A percentile compares a stretch with the other conserved stretches of the same genome.
Conservation (phyloP, 2,797 vertebrate species). For the Huso huso region DNA sequence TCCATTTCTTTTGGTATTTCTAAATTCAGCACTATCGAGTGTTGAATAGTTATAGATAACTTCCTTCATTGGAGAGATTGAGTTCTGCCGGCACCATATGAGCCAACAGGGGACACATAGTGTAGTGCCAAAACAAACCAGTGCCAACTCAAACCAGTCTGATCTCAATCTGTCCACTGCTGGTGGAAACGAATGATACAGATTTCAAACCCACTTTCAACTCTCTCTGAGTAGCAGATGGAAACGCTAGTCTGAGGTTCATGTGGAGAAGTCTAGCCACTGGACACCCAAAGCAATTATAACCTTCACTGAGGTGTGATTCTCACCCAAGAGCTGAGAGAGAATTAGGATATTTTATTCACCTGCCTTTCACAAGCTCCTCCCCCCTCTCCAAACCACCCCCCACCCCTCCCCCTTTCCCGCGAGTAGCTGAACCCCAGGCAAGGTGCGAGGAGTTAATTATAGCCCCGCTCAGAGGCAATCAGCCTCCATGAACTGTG, state of each 20-base stretch:
- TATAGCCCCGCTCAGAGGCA: slow-evolving; percentile 50
- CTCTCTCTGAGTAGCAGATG: background rate
- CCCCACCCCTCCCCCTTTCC: background rate
- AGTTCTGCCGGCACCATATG: too few species aligned
- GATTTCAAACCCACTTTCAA: background rate
- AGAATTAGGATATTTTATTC: background rate
- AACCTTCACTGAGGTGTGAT: background rate
- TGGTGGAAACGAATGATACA: background rate
- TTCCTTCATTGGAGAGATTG: too few species aligned
- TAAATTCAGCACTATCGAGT: too few species aligned
- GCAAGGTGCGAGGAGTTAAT: slow-evolving; percentile 53
- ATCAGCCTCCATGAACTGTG: slow-evolving; percentile 43
- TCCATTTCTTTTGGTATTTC: too few species aligned
- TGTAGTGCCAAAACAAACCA: too few species aligned
- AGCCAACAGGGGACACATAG: too few species aligned
- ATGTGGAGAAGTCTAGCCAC: background rate
- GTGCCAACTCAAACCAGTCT: background rate
- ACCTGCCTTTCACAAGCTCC: background rate
- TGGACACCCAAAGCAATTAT: background rate
- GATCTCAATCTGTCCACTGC: background rate
- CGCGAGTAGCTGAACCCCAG: slow-evolving; percentile 17
- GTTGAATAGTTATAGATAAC: too few species aligned
- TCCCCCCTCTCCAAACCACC: background rate
- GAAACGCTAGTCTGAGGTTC: background rate
- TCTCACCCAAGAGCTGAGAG: background rate